Evolutionary conservation across 2,797 vertebrate species (phyloP), one percentile per base, ranked within the genome.

Genomic region (Neostethus bicornis): DNA sequence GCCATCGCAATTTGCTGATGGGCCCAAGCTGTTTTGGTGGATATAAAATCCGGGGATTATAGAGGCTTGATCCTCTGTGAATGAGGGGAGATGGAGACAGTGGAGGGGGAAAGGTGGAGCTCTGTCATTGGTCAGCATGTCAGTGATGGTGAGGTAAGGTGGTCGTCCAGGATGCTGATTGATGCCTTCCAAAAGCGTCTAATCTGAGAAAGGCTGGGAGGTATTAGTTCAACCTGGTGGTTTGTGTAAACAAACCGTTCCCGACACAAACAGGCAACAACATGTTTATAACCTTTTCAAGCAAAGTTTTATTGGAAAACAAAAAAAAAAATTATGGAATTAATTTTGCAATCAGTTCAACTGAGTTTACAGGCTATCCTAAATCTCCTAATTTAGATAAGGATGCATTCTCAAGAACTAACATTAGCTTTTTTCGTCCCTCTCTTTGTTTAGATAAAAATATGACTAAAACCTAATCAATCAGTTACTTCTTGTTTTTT

Each of bases 21-120:
- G 95, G 94, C 90, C 96, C 95, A 98, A 98, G 96, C 97, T 99
- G 97, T 97, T 98, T 96, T 93, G 93, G 93, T 92, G 92, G 94
- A 94, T 96, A 93, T 91, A 92, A 96, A 96, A 95, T 95, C 94
- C 91, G 63, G 91, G 93, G 95, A 98, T 98, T 98, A 97, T 67
- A 83, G 87, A 91, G 86, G 91, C 92, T 92, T 93, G 93, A 92
- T 93, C 93, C 88, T 82, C 25, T 54, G 90, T 90, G 94, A 93
- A 92, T 86, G 90, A 77, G 77, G 77, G 89, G 73, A 64, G 62
- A 21, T 25, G 39, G 56, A 49, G 65, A 24, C 61, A 49, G 59
- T 19, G 17, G 28, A 56, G 31, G 31, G 37, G 39, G 45, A 68
- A 60, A 73, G 76, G 65, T 67, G 68, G 71, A 58, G 50, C 34